Evolutionary conservation across 1,140 invertebrate species (phyloP), one percentile per base, ranked within the genome.

Genomic region (Drosophila ananassae): DNA sequence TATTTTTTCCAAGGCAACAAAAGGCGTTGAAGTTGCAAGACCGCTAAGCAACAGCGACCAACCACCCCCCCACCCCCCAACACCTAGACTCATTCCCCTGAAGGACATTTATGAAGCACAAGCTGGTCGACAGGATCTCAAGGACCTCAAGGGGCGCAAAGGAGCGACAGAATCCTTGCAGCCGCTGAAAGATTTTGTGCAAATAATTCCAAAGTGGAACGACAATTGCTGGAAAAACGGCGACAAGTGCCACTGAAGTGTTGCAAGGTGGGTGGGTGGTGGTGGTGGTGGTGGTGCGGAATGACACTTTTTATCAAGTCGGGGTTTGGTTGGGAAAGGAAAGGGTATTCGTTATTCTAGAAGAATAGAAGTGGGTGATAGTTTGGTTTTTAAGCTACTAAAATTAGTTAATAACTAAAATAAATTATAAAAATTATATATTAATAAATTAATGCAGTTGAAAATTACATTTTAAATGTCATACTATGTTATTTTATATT

Each of bases 121-220:
- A 73, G 48, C 53, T 62, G 69, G 68, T 73, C 50, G 50, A 8
- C 53, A 73, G 32, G 37, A 44, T 32, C 72, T 60, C 52, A 47
- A 68, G 44, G 51, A 74, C 34, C 34, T 37, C 34, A 37, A 10
- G 34, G 34, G 9, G 34, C 34, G 52, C 60, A 41, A 74, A 74
- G 53, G 44, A 75, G 37, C 69, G 44, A 54, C 13, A 21, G 48
- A 57, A 34, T 46, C 51, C 72, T 58, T 73, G 52, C 69, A 25
- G 59, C 71, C 54, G 53, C 72, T 52, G 76, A 68, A 79, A 89
- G 82, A 87, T 87, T 89, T 87, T 87, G 79, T 87, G 82, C 79
- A 87, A 87, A 87, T 87, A 87, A 87, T 83, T 73, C 41, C 46
- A 68, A 69, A 77, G 73, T 77, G 74, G 53, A 87, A 78, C 71